A percentile compares a stretch with the other conserved stretches of the same genome.
These are phyloP conservation scores for Rhodophaea formosa DNA, from an alignment of 2,888 invertebrate species.

Conservation along the genomic window DNA sequence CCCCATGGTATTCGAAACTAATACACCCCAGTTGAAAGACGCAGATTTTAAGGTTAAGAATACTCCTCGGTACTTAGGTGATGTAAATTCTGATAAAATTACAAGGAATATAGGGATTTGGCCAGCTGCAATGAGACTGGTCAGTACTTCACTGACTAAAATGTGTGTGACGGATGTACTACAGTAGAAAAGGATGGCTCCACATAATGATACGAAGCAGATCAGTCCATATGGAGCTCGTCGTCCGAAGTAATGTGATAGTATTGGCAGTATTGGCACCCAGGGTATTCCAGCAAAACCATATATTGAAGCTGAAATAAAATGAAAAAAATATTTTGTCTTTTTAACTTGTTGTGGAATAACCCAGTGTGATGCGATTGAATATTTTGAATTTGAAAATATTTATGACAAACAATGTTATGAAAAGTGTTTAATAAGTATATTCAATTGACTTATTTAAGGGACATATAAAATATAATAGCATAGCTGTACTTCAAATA, in stretches of 20 bases:
- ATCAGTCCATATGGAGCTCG: conserved; percentile 31
- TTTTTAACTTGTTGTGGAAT: no score
- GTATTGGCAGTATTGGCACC: conserved; percentile 32
- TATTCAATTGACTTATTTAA: no score
- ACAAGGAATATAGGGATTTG: conserved; percentile 26
- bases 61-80: conserved; percentile 40
- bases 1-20: conserved; percentile 41
- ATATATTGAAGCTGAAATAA: conserved; percentile 19
- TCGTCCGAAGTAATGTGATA: conserved; percentile 33
- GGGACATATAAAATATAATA: no score
- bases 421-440: no score
- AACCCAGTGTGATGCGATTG: no score
- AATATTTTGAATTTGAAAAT: no score
- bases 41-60: conserved; percentile 40
- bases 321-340: not conserved
- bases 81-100: conserved; percentile 40
- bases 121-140: conserved; percentile 26
- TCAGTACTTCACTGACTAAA: conserved; percentile 24
- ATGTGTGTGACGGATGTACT: conserved; percentile 32
- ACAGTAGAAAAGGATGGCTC: conserved; percentile 32
- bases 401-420: no score
- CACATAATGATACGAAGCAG: conserved; percentile 25
- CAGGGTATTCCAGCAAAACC: conserved; percentile 34
- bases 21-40: conserved; percentile 39
- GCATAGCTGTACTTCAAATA: no score